Conservation (phyloP, 2,888 invertebrate species). For the Hofmannophila pseudospretella region DNA sequence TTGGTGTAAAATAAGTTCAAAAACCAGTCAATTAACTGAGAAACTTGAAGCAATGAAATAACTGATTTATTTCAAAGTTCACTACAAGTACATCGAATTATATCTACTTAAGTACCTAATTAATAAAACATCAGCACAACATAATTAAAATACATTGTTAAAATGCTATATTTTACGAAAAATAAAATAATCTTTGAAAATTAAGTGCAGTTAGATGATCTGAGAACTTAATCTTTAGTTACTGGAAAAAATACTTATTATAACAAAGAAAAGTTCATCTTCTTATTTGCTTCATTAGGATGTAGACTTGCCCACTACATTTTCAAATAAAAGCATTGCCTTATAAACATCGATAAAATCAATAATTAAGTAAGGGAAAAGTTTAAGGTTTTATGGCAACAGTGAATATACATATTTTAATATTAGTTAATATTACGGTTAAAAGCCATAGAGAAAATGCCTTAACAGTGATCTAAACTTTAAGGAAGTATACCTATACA, state of each 20-base stretch:
- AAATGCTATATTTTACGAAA: too few species aligned
- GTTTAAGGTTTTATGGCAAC: constrained; percentile 7
- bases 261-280: too few species aligned
- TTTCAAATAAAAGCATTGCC: constrained; percentile 12
- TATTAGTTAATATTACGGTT: constrained; percentile 6
- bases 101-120: too few species aligned
- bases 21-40: constrained; percentile 4
- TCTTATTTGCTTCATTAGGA: too few species aligned
- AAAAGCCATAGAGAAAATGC: constrained; percentile 30
- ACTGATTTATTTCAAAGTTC: background rate
- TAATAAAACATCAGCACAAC: too few species aligned
- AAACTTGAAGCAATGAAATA: background rate
- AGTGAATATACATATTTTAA: background rate
- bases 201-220: too few species aligned
- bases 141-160: too few species aligned
- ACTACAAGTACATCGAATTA: constrained; percentile 8
- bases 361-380: background rate
- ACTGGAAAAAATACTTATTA: too few species aligned
- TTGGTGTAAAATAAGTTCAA: constrained; percentile 11
- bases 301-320: constrained; percentile 1
- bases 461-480: constrained; percentile 43
- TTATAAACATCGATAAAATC: constrained; percentile 15
- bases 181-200: too few species aligned
- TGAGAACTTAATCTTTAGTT: too few species aligned
- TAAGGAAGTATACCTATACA: constrained; percentile 14